Evolutionary conservation across 1,140 invertebrate species (phyloP).

Genomic region (Stenopsyche tienmushanensis): DNA sequence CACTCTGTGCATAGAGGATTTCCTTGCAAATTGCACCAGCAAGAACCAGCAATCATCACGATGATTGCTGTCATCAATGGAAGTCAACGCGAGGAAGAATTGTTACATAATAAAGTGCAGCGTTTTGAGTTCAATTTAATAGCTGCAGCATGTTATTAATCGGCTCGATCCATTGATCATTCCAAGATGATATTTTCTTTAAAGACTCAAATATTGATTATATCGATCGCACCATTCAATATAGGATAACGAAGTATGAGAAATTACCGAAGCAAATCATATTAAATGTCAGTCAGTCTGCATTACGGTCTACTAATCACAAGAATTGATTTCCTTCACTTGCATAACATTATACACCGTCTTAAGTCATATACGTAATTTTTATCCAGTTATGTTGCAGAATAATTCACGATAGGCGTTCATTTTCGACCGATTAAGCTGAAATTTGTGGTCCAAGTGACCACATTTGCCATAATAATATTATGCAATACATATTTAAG

Average conservation of each 20-base stretch:
- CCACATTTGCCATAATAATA: too few species aligned
- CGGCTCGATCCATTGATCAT: background rate
- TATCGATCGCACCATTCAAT: too few species aligned
- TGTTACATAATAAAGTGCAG: too few species aligned
- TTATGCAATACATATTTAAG: too few species aligned
- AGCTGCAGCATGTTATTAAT: background rate
- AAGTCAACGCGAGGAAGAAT: background rate
- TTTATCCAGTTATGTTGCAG: background rate
- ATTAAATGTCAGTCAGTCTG: slow-evolving; percentile 10
- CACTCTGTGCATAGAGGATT: too few species aligned
- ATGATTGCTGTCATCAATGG: too few species aligned
- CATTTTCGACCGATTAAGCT: background rate
- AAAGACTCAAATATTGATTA: background rate
- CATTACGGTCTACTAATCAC: slow-evolving; percentile 18
- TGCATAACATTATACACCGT: slow-evolving; percentile 11
- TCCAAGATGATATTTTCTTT: background rate
- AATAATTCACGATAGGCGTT: background rate
- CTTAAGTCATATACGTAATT: background rate
- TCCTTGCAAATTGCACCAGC: too few species aligned
- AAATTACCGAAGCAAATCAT: slow-evolving; percentile 4
- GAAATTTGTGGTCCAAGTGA: background rate
- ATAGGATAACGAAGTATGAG: background rate
- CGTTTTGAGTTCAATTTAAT: too few species aligned
- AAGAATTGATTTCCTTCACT: slow-evolving; percentile 22
- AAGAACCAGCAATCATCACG: too few species aligned